phyloP scores from a whole-genome alignment of 2,888 invertebrate species.

The Lycocerus yunnanus region DNA sequence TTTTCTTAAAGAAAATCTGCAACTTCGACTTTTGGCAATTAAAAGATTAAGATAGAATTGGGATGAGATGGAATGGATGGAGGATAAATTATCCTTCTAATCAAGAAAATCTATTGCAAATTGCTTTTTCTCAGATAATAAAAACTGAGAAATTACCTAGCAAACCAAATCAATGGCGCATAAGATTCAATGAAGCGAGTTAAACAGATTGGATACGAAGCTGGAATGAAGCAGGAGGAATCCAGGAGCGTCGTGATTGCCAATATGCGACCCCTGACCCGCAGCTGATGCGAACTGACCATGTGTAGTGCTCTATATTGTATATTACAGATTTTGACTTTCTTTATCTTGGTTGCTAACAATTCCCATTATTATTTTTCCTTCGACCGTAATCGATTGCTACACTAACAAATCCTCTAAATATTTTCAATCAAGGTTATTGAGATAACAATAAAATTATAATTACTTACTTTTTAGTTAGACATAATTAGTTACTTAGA shows the following conservation, averaged over 20 bases:
- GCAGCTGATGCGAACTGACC: slow-evolving; percentile 53
- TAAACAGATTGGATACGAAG: slow-evolving; percentile 55
- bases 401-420: not conserved
- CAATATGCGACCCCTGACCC: slow-evolving; percentile 50
- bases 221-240: slow-evolving; percentile 47
- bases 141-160: slow-evolving; percentile 50
- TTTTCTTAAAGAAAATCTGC: not conserved
- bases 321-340: slow-evolving; percentile 32
- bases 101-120: slow-evolving; percentile 31
- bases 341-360: slow-evolving; percentile 23
- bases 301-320: slow-evolving; percentile 44
- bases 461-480: too few relatives aligned
- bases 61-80: not conserved
- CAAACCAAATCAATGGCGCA: slow-evolving; percentile 53
- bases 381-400: not conserved
- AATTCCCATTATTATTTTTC: slow-evolving; percentile 4
- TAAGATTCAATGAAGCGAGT: slow-evolving; percentile 53
- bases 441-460: too few relatives aligned
- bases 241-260: slow-evolving; percentile 46
- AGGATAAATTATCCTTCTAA: slow-evolving; percentile 20
- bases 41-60: not conserved
- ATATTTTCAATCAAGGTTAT: too few relatives aligned
- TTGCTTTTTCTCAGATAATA: slow-evolving; percentile 37
- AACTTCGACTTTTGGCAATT: not conserved
- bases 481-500: too few relatives aligned